Evolutionary conservation across 2,888 invertebrate species (phyloP).

Genomic region (Epinotia demarniana): DNA sequence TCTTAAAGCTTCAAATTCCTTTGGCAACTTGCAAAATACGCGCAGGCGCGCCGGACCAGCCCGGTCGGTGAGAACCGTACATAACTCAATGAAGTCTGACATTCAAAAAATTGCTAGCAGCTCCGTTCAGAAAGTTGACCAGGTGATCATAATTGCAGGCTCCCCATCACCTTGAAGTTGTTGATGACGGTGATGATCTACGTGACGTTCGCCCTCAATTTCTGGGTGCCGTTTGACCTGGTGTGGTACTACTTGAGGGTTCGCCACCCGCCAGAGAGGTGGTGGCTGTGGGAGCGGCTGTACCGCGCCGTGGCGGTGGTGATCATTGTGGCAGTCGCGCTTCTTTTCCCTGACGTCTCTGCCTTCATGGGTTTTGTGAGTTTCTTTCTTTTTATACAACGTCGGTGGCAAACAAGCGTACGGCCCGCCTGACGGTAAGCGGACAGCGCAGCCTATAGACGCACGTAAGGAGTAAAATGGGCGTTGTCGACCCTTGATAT

Average conservation of each 20-base stretch:
- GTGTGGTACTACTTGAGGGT: conserved; percentile 61
- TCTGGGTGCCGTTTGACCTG: conserved; percentile 65
- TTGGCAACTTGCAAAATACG: too few relatives aligned
- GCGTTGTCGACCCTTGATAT: too few relatives aligned
- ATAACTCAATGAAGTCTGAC: too few relatives aligned
- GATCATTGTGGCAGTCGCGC: conserved; percentile 53
- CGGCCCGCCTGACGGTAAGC: too few relatives aligned
- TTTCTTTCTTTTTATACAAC: too few relatives aligned
- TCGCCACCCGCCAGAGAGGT: conserved; percentile 48
- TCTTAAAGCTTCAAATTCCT: too few relatives aligned
- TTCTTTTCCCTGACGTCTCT: conserved; percentile 58
- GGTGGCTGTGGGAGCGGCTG: conserved; percentile 66
- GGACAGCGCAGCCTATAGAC: too few relatives aligned
- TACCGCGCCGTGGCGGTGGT: conserved; percentile 57
- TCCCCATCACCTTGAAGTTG: conserved; percentile 59
- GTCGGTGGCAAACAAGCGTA: too few relatives aligned
- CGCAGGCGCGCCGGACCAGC: too few relatives aligned
- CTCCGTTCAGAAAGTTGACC: background rate
- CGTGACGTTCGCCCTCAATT: conserved; percentile 61
- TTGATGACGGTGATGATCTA: conserved; percentile 59
- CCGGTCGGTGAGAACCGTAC: too few relatives aligned
- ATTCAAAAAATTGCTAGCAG: too few relatives aligned
- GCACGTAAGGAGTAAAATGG: too few relatives aligned
- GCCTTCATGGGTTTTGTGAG: conserved; percentile 64
- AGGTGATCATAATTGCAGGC: conserved; percentile 51